phyloP scores from a whole-genome alignment of 2,888 invertebrate genomes.

The Eilema griseolum region DNA sequence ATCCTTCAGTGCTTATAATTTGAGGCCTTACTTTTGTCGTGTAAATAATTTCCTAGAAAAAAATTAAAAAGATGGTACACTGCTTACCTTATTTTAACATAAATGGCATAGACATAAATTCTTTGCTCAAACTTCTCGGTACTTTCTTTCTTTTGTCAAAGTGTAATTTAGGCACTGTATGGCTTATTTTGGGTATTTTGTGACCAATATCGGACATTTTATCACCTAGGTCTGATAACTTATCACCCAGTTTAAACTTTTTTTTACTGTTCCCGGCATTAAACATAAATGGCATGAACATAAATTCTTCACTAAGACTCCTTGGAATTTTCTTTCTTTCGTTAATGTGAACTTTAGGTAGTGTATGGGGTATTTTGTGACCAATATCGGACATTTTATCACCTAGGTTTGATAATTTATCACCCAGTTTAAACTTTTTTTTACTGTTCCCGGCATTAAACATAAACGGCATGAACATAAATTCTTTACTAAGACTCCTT shows the following conservation, averaged over 20 bases:
- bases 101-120: conserved; percentile 1
- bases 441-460: conserved; percentile 5
- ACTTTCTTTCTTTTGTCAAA: conserved; percentile 4
- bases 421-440: not conserved
- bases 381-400: not conserved
- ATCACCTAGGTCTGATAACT: conserved; percentile 9
- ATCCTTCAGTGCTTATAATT: not conserved
- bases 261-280: not conserved
- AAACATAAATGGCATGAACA: conserved; percentile 9
- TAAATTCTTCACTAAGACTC: conserved; percentile 6
- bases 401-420: conserved; percentile 10
- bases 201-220: not conserved
- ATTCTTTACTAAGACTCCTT: conserved; percentile 9
- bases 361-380: not conserved
- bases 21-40: not conserved
- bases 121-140: conserved; percentile 7
- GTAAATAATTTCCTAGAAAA: not conserved
- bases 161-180: not conserved
- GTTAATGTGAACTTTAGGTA: not conserved
- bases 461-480: conserved; percentile 10
- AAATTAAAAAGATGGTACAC: not conserved
- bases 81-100: conserved; percentile 8
- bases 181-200: conserved; percentile 5
- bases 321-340: conserved; percentile 10
- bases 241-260: not conserved